Conservation (phyloP, 2,113 vertebrate genomes). For the Gavialis gangeticus region DNA sequence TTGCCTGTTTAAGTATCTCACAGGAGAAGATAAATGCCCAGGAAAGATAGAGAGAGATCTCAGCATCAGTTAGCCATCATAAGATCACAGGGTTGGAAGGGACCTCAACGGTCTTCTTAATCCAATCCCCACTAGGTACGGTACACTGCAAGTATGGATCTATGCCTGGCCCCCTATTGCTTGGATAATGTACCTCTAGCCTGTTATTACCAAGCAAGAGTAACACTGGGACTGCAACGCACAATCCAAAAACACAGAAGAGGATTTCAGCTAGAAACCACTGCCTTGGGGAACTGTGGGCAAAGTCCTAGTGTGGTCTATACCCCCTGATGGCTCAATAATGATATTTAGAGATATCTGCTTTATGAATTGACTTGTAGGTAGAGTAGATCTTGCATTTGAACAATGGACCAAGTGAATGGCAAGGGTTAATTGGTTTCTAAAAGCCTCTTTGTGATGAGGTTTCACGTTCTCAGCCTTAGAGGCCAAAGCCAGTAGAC, state of each 20-base stretch:
- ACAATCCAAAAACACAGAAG: background rate
- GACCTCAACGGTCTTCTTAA: too few relatives aligned
- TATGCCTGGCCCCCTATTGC: background rate
- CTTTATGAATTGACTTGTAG: too few relatives aligned
- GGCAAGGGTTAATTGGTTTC: too few relatives aligned
- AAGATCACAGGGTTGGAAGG: too few relatives aligned
- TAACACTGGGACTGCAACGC: background rate
- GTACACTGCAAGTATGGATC: background rate
- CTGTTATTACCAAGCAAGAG: background rate
- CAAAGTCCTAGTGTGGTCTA: background rate
- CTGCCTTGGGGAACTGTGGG: background rate
- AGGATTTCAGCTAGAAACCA: background rate
- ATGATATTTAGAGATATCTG: too few relatives aligned
- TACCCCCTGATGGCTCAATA: background rate
- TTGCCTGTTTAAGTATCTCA: background rate
- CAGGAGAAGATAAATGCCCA: fast-evolving
- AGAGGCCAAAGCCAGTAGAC: too few relatives aligned
- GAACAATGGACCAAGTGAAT: too few relatives aligned
- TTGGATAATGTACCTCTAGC: background rate
- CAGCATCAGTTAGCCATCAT: background rate
- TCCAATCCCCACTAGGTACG: too few relatives aligned
- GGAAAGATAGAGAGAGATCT: background rate
- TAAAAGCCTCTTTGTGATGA: too few relatives aligned
- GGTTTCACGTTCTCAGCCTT: too few relatives aligned
- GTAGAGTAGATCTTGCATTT: too few relatives aligned